A percentile compares a stretch with the other conserved stretches of the same genome.
These are phyloP conservation scores for Ommatoiulus sabulosus DNA, from an alignment of 2,888 invertebrate species.

Conservation along the genomic window DNA sequence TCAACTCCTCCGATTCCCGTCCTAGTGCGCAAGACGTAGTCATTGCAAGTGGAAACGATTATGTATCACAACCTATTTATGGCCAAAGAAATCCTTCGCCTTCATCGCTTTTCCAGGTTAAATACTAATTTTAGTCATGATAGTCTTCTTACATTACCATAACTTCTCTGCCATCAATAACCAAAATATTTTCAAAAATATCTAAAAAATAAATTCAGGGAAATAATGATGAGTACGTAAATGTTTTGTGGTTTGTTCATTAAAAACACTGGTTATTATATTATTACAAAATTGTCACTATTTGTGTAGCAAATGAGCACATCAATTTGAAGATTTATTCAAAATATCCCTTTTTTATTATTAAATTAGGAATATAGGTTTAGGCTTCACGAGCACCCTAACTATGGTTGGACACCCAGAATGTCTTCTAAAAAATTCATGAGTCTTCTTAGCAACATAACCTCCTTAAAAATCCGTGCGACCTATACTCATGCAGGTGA, in stretches of 20 bases:
- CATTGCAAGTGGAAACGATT: slow-evolving; percentile 83
- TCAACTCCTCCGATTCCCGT: slow-evolving; percentile 83
- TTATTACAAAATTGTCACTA: not conserved
- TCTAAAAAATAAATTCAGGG: no score
- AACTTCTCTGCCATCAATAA: no score
- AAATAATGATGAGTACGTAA: no score
- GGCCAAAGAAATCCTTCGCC: slow-evolving; percentile 91
- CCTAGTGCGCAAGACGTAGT: slow-evolving; percentile 89
- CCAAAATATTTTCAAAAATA: no score
- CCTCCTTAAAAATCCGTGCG: slow-evolving; percentile 92
- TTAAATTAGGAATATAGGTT: slow-evolving; percentile 80
- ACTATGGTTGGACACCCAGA: slow-evolving; percentile 94
- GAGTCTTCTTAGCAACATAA: slow-evolving; percentile 91
- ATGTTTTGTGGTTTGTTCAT: no score
- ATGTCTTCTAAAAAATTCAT: slow-evolving; percentile 89
- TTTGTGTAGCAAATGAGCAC: not conserved
- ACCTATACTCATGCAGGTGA: slow-evolving; percentile 85
- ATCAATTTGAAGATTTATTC: no score
- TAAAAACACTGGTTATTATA: not conserved
- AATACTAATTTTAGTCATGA: not conserved
- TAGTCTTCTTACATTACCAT: not conserved
- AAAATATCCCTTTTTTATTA: not conserved
- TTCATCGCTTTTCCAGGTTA: slow-evolving; percentile 72
- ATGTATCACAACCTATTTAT: slow-evolving; percentile 89
- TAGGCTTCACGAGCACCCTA: slow-evolving; percentile 89